These are phyloP conservation scores for Microctenopoma steveboyesi DNA, from an alignment of 2,797 vertebrate species.

Conservation along the genomic window DNA sequence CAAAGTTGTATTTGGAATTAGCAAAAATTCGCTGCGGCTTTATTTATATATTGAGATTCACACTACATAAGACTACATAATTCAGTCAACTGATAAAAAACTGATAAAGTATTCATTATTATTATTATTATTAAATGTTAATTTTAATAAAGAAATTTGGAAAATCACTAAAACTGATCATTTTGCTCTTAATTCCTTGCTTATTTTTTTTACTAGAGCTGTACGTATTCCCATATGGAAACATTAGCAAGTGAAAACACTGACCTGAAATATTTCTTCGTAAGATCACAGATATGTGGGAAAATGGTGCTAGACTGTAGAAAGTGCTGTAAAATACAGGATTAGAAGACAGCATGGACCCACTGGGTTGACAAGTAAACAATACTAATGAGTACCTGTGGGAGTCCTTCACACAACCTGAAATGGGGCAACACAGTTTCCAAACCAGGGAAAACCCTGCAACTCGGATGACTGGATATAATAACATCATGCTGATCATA, in stretches of 20 bases:
- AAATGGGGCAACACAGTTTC: conserved; percentile 64
- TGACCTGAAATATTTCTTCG: conserved; percentile 55
- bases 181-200: too few relatives aligned
- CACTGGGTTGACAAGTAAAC: conserved; percentile 68
- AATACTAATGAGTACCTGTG: conserved; percentile 77
- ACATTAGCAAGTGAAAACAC: conserved; percentile 8
- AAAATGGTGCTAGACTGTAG: conserved; percentile 37
- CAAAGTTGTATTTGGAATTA: too few relatives aligned
- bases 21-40: neutral
- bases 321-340: conserved; percentile 65
- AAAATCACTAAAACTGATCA: too few relatives aligned
- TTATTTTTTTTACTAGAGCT: too few relatives aligned
- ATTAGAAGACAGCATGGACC: conserved; percentile 66
- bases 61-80: conserved; percentile 8
- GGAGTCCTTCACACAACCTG: conserved; percentile 65
- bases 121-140: too few relatives aligned
- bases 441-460: conserved; percentile 42
- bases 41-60: conserved; percentile 14
- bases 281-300: conserved; percentile 59
- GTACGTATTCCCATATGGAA: neutral
- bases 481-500: conserved; percentile 31
- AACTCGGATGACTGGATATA: conserved; percentile 27
- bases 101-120: too few relatives aligned
- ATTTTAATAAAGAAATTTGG: too few relatives aligned
- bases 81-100: conserved; percentile 38